Base-by-base conservation (phyloP, 2,797 vertebrate species). In the Meda fulgida region DNA sequence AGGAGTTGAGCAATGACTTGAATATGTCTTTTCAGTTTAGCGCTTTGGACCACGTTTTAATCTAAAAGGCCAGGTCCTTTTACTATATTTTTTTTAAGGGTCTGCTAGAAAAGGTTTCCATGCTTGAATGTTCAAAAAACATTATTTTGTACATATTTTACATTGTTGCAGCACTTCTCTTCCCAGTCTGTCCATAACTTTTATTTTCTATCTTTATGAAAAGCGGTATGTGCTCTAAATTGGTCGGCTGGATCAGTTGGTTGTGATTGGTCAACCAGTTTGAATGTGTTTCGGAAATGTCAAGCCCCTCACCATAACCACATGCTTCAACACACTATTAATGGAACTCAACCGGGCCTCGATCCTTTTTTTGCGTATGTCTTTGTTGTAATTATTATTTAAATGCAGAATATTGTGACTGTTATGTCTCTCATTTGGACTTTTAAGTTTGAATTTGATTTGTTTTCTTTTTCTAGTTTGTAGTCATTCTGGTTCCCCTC, bases 11-110 rank as follows among this genome's bases (percentile, higher is more conserved):
- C 1, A 21, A 38, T 70, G 18, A 43, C 36, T 19, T 31, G 40
- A 73, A 73, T 73, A 63, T 72, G 7, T 13, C 7, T 72, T 66
- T 76, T 73, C 9, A 66, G 2, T 76, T 66, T 7, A 21, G 81
- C 0, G 8, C 23, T 83, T 46, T 31, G 16, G 29, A n/a, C 18
- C 4, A 48, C 6, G 1, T 51, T 76, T 76, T 14, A 83, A 8
- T 51, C 43, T 31, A 43, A 60, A 5, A 63, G 60, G n/a, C 60
- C 13, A 63, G 16, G 13, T 26, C 13, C 5, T 60, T 60, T 26
- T n/a, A 10, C 21, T n/a, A 1, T 58, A 13, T 26, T 2, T 29
- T 29, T 16, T 29, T 29, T 26, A 5, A 9, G 58, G 10, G 14
- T 65, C 26, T 29, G 6, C 60, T 63, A 29, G 26, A 63, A 63